Conservation (phyloP, 2,888 invertebrate species). For the Agonopterix alstromeriana region DNA sequence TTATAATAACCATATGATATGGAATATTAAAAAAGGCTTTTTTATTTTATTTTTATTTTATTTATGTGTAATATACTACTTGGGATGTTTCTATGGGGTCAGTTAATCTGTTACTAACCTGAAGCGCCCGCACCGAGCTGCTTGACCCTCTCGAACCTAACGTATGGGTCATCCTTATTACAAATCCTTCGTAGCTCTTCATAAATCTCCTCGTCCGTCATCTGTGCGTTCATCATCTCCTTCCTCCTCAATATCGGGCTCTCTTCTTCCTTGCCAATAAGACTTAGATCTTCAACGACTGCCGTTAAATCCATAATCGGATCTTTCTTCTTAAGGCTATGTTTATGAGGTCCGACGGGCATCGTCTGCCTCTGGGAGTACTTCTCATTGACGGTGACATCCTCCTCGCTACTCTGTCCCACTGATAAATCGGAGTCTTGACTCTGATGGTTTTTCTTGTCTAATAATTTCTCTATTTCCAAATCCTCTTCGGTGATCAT, state of each 20-base stretch:
- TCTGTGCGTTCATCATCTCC: constrained; percentile 68
- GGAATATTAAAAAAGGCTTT: too few species aligned
- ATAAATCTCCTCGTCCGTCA: constrained; percentile 86
- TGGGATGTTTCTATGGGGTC: too few species aligned
- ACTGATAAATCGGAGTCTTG: constrained; percentile 74
- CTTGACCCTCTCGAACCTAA: constrained; percentile 86
- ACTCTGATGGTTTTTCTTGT: constrained; percentile 83
- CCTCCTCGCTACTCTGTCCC: constrained; percentile 74
- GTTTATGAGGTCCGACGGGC: constrained; percentile 70
- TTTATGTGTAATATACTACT: too few species aligned
- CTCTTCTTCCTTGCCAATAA: constrained; percentile 69
- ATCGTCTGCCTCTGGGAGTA: constrained; percentile 70
- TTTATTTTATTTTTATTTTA: too few species aligned
- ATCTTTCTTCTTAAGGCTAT: constrained; percentile 57
- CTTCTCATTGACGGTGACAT: constrained; percentile 54
- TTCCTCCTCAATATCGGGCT: constrained; percentile 80
- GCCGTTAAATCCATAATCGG: constrained; percentile 47
- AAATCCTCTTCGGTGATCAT: constrained; percentile 89
- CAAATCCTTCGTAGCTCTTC: constrained; percentile 87
- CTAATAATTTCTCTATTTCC: constrained; percentile 86
- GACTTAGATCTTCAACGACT: constrained; percentile 57
- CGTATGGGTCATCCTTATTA: constrained; percentile 87
- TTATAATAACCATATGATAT: too few species aligned
- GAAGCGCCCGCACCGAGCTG: constrained; percentile 96
- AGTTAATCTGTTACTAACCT: constrained; percentile 34